Percentiles rank a stretch among this genome's conserved stretches.
Conservation (phyloP, 2,113 vertebrate species). For the Pitta sordida region DNA sequence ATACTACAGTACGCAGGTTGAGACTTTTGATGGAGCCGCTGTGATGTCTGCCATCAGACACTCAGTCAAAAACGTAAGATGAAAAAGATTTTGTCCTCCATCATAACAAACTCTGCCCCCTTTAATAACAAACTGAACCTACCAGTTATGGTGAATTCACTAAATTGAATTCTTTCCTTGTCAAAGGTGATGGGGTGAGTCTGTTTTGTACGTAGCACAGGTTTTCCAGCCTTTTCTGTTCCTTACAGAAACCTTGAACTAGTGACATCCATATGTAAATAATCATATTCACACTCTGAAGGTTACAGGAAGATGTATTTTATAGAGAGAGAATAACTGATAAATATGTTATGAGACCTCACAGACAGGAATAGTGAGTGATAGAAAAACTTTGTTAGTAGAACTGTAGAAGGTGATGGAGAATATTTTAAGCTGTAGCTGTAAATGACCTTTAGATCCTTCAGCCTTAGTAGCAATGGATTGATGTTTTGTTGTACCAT, state of each 20-base stretch:
- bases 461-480: neutral
- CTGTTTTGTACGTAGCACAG: neutral
- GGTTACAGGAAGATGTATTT: neutral
- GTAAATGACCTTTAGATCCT: neutral
- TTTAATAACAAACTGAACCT: neutral
- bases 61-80: neutral
- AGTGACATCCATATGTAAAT: neutral
- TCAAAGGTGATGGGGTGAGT: neutral
- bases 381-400: neutral
- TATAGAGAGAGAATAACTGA: neutral
- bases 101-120: neutral
- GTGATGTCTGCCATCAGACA: neutral
- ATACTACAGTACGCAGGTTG: neutral
- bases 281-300: neutral
- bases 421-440: neutral
- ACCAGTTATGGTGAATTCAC: neutral
- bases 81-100: neutral
- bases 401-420: neutral
- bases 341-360: neutral
- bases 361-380: neutral
- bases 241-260: neutral
- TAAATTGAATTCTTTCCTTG: neutral
- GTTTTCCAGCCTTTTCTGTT: neutral
- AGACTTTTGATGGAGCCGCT: slow-evolving; percentile 24
- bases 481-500: neutral